Conservation (phyloP, 37 sponge, comb jelly and placozoan species). For the Crambe crambe region DNA sequence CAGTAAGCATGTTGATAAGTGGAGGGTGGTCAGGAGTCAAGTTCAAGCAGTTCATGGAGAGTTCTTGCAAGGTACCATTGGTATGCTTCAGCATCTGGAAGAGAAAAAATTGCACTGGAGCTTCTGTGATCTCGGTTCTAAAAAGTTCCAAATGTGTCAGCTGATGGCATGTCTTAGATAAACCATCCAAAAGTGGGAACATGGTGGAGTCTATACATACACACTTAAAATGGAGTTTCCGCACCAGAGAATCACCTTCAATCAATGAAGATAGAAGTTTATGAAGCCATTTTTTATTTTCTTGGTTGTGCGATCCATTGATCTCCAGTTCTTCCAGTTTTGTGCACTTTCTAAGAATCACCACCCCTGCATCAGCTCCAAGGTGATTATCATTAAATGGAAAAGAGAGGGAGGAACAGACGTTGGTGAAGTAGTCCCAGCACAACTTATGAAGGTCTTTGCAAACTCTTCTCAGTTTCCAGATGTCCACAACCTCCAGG, state of each 20-base stretch:
- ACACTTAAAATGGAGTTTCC: neutral
- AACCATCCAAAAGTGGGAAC: neutral
- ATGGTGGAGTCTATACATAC: neutral
- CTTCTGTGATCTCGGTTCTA: neutral
- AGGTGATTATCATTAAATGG: neutral
- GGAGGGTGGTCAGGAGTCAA: neutral
- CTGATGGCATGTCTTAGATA: neutral
- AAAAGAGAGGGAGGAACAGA: neutral
- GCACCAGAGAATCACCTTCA: neutral
- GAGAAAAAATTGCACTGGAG: neutral
- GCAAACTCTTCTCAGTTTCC: conserved; percentile 27
- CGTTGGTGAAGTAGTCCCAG: conserved; percentile 11
- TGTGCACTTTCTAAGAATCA: neutral
- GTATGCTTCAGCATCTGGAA: neutral
- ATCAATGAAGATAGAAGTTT: neutral
- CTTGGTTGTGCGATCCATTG: neutral
- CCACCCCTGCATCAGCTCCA: conserved; percentile 4
- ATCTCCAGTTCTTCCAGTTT: neutral
- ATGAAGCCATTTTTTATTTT: neutral
- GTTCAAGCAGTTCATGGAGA: neutral
- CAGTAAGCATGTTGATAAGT: neutral
- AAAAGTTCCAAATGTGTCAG: neutral
- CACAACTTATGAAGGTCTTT: neutral
- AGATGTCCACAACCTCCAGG: conserved; percentile 17
- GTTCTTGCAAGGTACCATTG: neutral